Evolutionary conservation across 2,113 vertebrate species (phyloP), one percentile per base, ranked within the genome.

Genomic region (Vidua macroura): DNA sequence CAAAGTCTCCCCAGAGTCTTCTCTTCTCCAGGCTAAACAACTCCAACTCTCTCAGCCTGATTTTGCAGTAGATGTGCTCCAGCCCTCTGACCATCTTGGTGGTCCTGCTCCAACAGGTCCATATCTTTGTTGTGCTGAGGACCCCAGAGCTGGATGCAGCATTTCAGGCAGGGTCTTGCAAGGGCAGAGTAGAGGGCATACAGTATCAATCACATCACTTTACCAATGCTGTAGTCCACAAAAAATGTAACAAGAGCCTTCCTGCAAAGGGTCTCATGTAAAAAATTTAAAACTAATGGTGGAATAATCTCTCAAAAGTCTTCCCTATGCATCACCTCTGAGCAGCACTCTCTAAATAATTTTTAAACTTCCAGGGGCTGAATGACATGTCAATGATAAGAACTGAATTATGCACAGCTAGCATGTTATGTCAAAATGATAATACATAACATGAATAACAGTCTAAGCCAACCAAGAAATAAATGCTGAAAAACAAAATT

Each of bases 301-400:
- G 20, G 28, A 75, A 84, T 27, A 46, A 24, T 10, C 19, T 35
- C 24, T 43, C n/a, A 30, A 41, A 48, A 84, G 31, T 10, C 30
- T 37, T 69, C 33, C 13, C 14, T 15, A 20, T 9, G 8, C 19
- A 27, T 31, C 0, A 0, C 24, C 15, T 68, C 55, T 51, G 33
- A 88, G 33, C 20, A 70, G 11, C 23, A 87, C 51, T 75, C 25
- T 49, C 52, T 35, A 43, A 85, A 44, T 22, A 62, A 44, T 33
- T 77, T 23, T 82, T 48, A n/a, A 73, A n/a, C 9, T 60, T 91
- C 8, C 39, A 77, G 21, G 37, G 35, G 23, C 33, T 76, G 35
- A 95, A 73, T 2, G 1, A 11, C 60, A 51, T 1, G 4, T 21
- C 73, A 68, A 15, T 51, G 16, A 14, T 67, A 76, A 74, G 33